phyloP scores from a whole-genome alignment of 2,797 vertebrate genomes.

The Micrastur ruficollis region DNA sequence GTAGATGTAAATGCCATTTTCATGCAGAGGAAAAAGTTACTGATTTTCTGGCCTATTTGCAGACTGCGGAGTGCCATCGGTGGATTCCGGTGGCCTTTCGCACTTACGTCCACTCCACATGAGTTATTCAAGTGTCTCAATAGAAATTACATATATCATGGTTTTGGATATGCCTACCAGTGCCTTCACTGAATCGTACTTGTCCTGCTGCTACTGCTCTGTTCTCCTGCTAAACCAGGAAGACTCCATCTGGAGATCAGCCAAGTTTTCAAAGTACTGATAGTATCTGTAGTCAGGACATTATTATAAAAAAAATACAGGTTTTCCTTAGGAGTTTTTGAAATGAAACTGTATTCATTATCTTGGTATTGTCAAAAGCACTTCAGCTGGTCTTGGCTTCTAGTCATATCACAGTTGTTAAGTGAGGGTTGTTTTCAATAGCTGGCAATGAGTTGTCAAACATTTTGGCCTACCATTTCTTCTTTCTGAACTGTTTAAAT shows the following conservation, averaged over 20 bases:
- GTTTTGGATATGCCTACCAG: not conserved
- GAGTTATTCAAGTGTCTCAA: not conserved
- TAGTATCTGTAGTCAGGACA: not conserved
- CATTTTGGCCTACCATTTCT: not conserved
- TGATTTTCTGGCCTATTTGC: not conserved
- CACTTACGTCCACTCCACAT: not conserved
- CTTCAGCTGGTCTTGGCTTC: not conserved
- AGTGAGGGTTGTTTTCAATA: not conserved
- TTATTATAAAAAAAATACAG: not conserved
- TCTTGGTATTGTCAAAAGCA: not conserved
- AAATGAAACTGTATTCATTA: not conserved
- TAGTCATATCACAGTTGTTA: not conserved
- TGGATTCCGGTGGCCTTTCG: not conserved
- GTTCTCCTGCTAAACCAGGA: not conserved
- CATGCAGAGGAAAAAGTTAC: not conserved
- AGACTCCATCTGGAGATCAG: not conserved
- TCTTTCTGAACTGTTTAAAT: not conserved
- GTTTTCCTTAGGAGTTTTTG: not conserved
- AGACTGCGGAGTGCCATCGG: not conserved
- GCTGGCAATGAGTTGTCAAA: not conserved
- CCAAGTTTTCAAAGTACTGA: not conserved
- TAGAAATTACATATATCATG: not conserved
- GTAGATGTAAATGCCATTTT: not conserved
- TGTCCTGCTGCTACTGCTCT: not conserved
- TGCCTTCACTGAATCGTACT: not conserved